Conservation (phyloP, 2,888 invertebrate species). For the Malachius bipustulatus region DNA sequence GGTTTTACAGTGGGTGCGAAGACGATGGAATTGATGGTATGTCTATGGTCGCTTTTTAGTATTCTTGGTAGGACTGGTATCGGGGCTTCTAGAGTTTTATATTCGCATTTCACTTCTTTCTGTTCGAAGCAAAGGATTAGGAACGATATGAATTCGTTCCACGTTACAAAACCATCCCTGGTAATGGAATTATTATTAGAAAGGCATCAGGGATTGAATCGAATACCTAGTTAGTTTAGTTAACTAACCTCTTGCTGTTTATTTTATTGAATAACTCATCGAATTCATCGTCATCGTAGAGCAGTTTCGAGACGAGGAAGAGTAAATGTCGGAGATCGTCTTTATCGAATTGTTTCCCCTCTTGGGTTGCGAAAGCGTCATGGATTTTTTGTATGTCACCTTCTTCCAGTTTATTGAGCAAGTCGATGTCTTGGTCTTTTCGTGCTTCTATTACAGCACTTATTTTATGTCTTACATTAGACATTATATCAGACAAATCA, state of each 20-base stretch:
- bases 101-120: slow-evolving; percentile 50
- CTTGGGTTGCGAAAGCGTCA: slow-evolving; percentile 38
- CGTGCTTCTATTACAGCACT: too few relatives aligned
- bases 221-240: too few relatives aligned
- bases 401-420: slow-evolving; percentile 39
- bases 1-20: slow-evolving; percentile 49
- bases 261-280: slow-evolving; percentile 52
- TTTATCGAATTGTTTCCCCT: slow-evolving; percentile 36
- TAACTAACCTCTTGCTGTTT: slow-evolving; percentile 26
- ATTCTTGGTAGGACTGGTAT: slow-evolving; percentile 48
- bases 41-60: slow-evolving; percentile 55
- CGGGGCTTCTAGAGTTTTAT: slow-evolving; percentile 49
- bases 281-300: slow-evolving; percentile 46
- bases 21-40: slow-evolving; percentile 51
- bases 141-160: slow-evolving; percentile 72
- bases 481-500: too few relatives aligned
- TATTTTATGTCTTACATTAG: too few relatives aligned
- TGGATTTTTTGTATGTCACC: slow-evolving; percentile 39
- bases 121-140: slow-evolving; percentile 60
- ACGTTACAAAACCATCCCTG: slow-evolving; percentile 44
- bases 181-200: slow-evolving; percentile 13
- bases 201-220: too few relatives aligned
- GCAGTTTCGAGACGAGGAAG: slow-evolving; percentile 37
- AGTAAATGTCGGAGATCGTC: slow-evolving; percentile 38
- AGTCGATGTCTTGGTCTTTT: slow-evolving; percentile 24